phyloP scores from a whole-genome alignment of 2,888 invertebrate genomes.

The Acrocera orbiculus region DNA sequence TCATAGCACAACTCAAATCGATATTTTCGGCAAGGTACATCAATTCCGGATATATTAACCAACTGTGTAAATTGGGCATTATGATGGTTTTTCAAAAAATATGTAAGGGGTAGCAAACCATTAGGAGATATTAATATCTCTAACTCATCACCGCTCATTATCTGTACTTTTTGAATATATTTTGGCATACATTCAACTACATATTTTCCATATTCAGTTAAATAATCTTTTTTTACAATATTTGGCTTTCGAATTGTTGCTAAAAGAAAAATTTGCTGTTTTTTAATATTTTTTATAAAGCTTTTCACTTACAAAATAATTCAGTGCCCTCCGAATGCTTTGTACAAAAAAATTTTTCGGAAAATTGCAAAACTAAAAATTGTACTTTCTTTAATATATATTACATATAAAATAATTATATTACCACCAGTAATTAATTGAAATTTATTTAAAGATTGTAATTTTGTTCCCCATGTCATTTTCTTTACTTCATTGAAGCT shows the following conservation, averaged over 20 bases:
- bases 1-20: slow-evolving; percentile 92
- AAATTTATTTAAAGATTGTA: too few relatives aligned
- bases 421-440: too few relatives aligned
- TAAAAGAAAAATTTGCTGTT: too few relatives aligned
- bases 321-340: too few relatives aligned
- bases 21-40: slow-evolving; percentile 72
- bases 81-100: slow-evolving; percentile 90
- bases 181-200: slow-evolving; percentile 89
- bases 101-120: slow-evolving; percentile 79
- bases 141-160: slow-evolving; percentile 73
- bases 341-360: too few relatives aligned
- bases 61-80: slow-evolving; percentile 83
- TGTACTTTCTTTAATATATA: too few relatives aligned
- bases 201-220: slow-evolving; percentile 69
- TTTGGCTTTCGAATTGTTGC: slow-evolving; percentile 28
- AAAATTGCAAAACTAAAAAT: too few relatives aligned
- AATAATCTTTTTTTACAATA: slow-evolving; percentile 20
- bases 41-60: slow-evolving; percentile 83
- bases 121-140: slow-evolving; percentile 82
- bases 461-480: too few relatives aligned
- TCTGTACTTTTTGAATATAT: slow-evolving; percentile 87
- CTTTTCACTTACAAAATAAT: too few relatives aligned
- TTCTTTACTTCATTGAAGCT: too few relatives aligned
- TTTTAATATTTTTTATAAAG: too few relatives aligned
- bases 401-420: too few relatives aligned